These are phyloP conservation scores for Ptilodon capucinus DNA, from an alignment of 2,888 invertebrate species.

Conservation along the genomic window DNA sequence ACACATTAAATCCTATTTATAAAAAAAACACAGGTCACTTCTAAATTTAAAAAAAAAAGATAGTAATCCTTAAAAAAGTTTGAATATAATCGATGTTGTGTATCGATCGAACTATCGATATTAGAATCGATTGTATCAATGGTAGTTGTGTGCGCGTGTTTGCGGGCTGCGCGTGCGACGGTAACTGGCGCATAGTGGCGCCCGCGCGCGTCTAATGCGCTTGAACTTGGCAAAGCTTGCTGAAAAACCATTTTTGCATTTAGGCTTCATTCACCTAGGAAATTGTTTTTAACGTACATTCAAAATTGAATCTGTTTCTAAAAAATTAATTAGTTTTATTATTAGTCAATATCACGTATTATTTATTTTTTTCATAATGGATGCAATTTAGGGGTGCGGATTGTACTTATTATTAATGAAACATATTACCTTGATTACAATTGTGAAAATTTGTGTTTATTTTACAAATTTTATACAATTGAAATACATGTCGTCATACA, in stretches of 20 bases:
- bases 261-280: constrained; percentile 6
- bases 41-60: constrained; percentile 15
- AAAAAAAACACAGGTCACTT: constrained; percentile 15
- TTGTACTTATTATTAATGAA: too few relatives aligned
- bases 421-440: too few relatives aligned
- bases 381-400: too few relatives aligned
- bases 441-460: too few relatives aligned
- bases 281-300: neutral
- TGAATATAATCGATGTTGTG: constrained; percentile 26
- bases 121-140: constrained; percentile 42
- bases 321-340: too few relatives aligned
- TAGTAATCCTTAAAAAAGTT: constrained; percentile 1
- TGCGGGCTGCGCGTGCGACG: constrained; percentile 65
- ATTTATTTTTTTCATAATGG: too few relatives aligned
- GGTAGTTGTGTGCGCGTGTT: constrained; percentile 60
- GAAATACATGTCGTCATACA: too few relatives aligned
- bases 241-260: constrained; percentile 65
- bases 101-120: constrained; percentile 22
- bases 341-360: too few relatives aligned
- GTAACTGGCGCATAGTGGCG: constrained; percentile 62
- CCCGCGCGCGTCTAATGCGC: constrained; percentile 50
- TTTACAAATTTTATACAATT: too few relatives aligned
- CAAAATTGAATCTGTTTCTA: too few relatives aligned
- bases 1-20: constrained; percentile 16
- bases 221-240: constrained; percentile 74